Evolutionary conservation across 1,140 invertebrate genomes (phyloP), one percentile per base, ranked within the genome.

Genomic region (Drosophila leontia): DNA sequence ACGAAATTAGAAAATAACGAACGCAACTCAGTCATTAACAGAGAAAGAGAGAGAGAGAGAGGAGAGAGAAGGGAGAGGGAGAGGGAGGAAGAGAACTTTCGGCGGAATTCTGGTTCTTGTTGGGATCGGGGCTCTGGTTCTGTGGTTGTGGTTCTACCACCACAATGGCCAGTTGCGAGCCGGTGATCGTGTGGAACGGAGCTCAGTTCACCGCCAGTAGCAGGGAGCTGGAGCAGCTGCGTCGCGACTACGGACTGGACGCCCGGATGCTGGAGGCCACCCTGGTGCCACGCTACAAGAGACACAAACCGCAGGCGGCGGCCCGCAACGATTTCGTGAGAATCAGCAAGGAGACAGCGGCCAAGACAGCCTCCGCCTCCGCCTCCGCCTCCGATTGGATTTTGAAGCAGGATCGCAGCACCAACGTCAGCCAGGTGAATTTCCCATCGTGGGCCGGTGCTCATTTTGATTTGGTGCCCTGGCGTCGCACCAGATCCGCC

Each of bases 381-480:
- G 26, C 26, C 26, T 26, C n/a, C 11, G 48, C 60, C 2, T 91
- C 88, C 7, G 87, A 87, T 44, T 91, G 88, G 88, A 91, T 91
- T 11, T n/a, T 91, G 19, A 82, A 72, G 13, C 74, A 91, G 58
- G 84, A 87, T 37, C 69, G 84, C 65, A 50, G 75, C 50, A 76
- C 80, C 35, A 65, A 68, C 57, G 70, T 83, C 34, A 60, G 76
- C 7, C 86, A 84, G 48, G 81, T 92, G 17, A 91, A 92, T 51
- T 92, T 92, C 6, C 84, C 91, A 64, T 81, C 91, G 32, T 92
- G 91, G 91, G 63, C 72, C 12, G 68, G 64, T 56, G 87, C 81
- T 7, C 90, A 92, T 45, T 92, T 92, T 23, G 91, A 92, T 68
- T 47, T 92, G 42, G 90, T 92, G 32, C 91, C 91, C 9, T 92